A percentile compares a stretch with the other conserved stretches of the same genome.
Conservation (phyloP, 2,113 vertebrate species). For the Syngnathus typhle region DNA sequence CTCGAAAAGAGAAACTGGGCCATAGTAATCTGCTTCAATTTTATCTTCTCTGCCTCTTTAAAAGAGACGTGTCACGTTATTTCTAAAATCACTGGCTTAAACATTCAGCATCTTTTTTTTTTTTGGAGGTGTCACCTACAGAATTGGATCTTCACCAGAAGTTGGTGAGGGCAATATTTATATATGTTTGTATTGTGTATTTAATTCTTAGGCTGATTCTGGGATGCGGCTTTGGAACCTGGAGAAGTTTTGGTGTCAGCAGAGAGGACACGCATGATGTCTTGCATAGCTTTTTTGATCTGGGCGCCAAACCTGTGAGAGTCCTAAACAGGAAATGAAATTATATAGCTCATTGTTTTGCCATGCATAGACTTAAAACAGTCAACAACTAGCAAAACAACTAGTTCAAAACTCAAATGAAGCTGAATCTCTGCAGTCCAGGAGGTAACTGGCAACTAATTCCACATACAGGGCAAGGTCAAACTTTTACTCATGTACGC, state of each 20-base stretch:
- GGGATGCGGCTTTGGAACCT: slow-evolving; percentile 2
- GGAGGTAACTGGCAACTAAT: no score
- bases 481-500: no score
- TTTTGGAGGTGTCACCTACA: background rate
- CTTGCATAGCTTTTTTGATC: slow-evolving; percentile 70
- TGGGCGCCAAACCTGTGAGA: slow-evolving; percentile 77
- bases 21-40: background rate
- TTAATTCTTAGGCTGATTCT: slow-evolving; percentile 40
- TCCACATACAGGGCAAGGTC: no score
- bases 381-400: no score
- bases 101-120: no score
- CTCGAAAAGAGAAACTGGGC: background rate
- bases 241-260: slow-evolving; percentile 41
- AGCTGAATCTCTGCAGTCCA: no score
- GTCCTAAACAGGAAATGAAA: slow-evolving; percentile 52
- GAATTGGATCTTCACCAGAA: background rate
- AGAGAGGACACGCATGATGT: slow-evolving; percentile 70
- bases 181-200: background rate
- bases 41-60: background rate
- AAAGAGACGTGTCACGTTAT: background rate
- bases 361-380: background rate
- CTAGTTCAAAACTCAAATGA: no score
- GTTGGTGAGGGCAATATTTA: background rate
- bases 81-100: background rate
- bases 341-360: no score